These are phyloP conservation scores for Sebastes melanostomus DNA, from an alignment of 2,797 vertebrate species.

Conservation along the genomic window DNA sequence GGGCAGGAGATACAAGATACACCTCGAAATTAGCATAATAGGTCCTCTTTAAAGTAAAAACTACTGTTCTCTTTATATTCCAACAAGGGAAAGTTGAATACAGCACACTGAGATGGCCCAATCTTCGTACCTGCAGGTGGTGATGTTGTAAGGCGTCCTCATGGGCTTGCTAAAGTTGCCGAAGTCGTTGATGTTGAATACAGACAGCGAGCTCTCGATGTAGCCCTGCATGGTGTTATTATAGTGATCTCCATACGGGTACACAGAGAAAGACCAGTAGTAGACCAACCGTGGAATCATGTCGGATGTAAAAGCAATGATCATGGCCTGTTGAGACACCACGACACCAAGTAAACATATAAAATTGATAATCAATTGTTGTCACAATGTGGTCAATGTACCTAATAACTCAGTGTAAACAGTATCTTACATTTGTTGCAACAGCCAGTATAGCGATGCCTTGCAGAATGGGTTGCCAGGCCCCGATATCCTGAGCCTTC, in stretches of 20 bases:
- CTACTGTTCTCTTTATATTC: neutral
- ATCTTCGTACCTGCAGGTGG: slow-evolving; percentile 86
- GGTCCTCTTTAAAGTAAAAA: neutral
- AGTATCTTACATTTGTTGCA: slow-evolving; percentile 88
- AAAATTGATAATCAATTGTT: neutral
- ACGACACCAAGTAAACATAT: neutral
- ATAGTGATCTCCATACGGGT: slow-evolving; percentile 81
- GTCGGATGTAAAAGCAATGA: slow-evolving; percentile 95
- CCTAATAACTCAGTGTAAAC: neutral
- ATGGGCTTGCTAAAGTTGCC: slow-evolving; percentile 76
- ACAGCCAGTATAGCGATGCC: slow-evolving; percentile 92
- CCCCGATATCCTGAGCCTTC: slow-evolving; percentile 92
- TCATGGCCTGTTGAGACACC: slow-evolving; percentile 86
- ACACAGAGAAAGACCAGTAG: slow-evolving; percentile 94
- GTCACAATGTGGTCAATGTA: neutral
- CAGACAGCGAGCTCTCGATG: slow-evolving; percentile 90
- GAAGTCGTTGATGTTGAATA: slow-evolving; percentile 87
- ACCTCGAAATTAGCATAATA: no score
- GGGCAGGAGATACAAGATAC: no score
- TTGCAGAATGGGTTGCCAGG: slow-evolving; percentile 96
- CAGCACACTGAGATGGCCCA: neutral
- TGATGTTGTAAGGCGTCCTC: slow-evolving; percentile 59
- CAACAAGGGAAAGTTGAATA: neutral
- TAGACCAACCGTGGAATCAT: slow-evolving; percentile 96
- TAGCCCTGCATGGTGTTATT: slow-evolving; percentile 89